Evolutionary conservation across 1,140 invertebrate species (phyloP), one percentile per base, ranked within the genome.

Genomic region (Anastrepha ludens): DNA sequence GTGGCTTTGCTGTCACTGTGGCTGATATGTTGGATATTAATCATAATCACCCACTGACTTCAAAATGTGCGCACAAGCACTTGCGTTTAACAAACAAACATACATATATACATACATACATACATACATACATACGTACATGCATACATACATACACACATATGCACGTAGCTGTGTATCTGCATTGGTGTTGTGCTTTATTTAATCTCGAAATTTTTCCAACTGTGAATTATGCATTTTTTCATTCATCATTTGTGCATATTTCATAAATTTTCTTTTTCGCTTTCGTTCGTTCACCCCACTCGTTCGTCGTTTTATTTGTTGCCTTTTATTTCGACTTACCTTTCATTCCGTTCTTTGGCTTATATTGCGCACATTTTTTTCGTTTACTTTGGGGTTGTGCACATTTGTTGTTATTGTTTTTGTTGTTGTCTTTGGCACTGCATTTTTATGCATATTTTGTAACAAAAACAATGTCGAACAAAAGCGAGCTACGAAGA

Each of bases 1-100:
- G 5, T 81, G 74, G 2, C 55, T 50, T 2, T 8, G n/a, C 74
- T 39, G 17, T 81, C 74, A 55, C 47, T 81, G 74, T 15, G n/a
- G 74, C 11, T 81, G 74, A 81, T 29, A 81, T 55, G 74, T 81
- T 6, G 50, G 47, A 81, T 81, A 81, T 81, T 81, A 81, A 81
- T 81, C 74, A 81, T 81, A 81, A 81, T 81, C 74, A 81, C 74
- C 74, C 74, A 81, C 74, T 81, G 47, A 20, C 9, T 81, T 29
- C 74, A 55, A 55, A 81, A 55, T 4, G 55, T 55, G n/a, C 47
- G 55, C 47, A 81, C n/a, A 2, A 2, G 7, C 8, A 70, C 39
- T 29, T 70, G 44, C 11, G 15, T 0, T 0, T 81, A 29, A 29
- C 29, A 29, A 8, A 29, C 5, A 5, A 3, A 29, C n/a, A n/a